phyloP scores from a whole-genome alignment of 2,797 vertebrate species.

The Eospalax fontanierii region DNA sequence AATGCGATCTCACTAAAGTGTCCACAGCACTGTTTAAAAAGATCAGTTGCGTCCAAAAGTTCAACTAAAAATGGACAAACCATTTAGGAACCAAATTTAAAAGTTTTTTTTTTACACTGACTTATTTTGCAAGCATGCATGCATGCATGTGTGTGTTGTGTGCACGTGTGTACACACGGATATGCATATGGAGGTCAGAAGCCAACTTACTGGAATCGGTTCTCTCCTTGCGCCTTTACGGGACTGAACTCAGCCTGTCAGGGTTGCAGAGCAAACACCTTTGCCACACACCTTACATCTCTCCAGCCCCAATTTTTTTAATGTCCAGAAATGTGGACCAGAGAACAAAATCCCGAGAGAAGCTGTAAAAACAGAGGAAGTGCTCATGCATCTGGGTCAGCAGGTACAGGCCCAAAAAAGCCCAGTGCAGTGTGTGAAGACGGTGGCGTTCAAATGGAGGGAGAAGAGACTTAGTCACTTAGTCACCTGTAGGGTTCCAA shows the following conservation, averaged over 20 bases:
- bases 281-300: not conserved
- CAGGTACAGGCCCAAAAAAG: not conserved
- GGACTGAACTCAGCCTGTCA: not conserved
- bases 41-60: constrained; percentile 33
- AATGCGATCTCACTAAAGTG: not conserved
- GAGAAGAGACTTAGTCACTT: too few species aligned
- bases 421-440: not conserved
- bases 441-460: not conserved
- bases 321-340: constrained; percentile 31
- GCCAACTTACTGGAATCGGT: not conserved
- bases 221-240: not conserved
- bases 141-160: not conserved
- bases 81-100: not conserved
- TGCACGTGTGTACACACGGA: not conserved
- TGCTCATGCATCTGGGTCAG: not conserved
- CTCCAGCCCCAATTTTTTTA: not conserved
- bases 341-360: not conserved
- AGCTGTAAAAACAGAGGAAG: not conserved
- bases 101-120: too few species aligned
- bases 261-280: not conserved
- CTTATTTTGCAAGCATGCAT: not conserved
- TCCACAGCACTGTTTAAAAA: constrained; percentile 20
- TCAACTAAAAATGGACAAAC: constrained; percentile 14
- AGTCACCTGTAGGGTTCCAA: too few species aligned
- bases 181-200: not conserved